A percentile compares a stretch with the other conserved stretches of the same genome.
Evolutionary conservation across 2,113 vertebrate species (phyloP).

Genomic region (Vulpes vulpes): DNA sequence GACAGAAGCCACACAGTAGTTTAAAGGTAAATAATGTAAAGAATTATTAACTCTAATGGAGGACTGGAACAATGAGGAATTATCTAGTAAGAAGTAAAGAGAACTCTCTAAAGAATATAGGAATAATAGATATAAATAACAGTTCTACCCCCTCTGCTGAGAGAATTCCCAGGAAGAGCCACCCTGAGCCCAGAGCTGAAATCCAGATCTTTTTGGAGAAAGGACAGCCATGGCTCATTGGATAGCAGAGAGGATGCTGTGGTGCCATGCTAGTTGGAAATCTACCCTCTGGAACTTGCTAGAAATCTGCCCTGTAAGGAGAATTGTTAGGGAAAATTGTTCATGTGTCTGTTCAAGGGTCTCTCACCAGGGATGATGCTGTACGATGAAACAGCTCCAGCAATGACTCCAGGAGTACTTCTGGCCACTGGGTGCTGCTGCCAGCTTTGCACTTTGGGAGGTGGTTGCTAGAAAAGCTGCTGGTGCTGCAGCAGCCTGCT

Average conservation of each 20-base stretch:
- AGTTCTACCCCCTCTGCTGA: neutral
- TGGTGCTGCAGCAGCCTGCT: too few relatives aligned
- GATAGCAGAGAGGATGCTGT: neutral
- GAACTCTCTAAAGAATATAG: neutral
- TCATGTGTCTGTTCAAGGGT: neutral
- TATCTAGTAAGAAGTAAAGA: neutral
- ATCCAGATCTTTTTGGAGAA: neutral
- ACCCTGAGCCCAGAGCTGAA: neutral
- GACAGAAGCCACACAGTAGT: neutral
- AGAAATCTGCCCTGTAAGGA: neutral
- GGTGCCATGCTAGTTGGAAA: neutral
- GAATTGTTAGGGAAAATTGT: neutral
- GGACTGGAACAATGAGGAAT: neutral
- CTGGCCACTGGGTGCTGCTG: neutral
- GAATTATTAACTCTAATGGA: neutral
- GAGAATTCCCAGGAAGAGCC: neutral
- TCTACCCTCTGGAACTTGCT: neutral
- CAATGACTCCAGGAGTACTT: neutral
- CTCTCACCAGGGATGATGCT: neutral
- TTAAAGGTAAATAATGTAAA: neutral
- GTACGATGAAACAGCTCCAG: neutral
- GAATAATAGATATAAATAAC: neutral
- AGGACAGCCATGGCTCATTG: neutral
- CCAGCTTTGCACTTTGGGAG: neutral
- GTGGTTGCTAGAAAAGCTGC: neutral